phyloP scores from a whole-genome alignment of 2,888 invertebrate species.

The Lymantria monacha region DNA sequence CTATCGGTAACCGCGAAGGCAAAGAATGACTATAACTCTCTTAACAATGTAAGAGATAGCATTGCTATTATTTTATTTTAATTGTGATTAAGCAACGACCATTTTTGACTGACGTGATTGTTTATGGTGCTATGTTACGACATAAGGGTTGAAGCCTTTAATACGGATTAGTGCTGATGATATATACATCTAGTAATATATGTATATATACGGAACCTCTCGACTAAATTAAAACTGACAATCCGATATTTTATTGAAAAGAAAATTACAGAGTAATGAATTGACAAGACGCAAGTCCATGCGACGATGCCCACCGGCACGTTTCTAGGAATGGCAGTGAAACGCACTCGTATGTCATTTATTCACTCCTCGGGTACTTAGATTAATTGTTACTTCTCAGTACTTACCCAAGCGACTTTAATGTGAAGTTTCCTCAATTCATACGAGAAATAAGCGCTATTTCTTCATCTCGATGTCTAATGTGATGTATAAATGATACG shows the following conservation, averaged over 20 bases:
- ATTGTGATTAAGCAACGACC: no score
- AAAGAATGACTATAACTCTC: no score
- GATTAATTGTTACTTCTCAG: slow-evolving; percentile 52
- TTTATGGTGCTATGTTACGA: no score
- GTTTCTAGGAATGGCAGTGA: slow-evolving; percentile 51
- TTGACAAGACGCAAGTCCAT: slow-evolving; percentile 29
- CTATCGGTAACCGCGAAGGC: no score
- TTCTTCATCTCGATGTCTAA: slow-evolving; percentile 21
- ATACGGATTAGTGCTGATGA: no score
- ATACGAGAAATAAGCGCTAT: slow-evolving; percentile 16
- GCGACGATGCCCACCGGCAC: slow-evolving; percentile 28
- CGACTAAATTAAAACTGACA: slow-evolving; percentile 9
- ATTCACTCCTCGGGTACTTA: slow-evolving; percentile 40
- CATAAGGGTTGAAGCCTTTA: no score
- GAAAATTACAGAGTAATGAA: slow-evolving; percentile 39
- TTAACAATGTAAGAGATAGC: no score
- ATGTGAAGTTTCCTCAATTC: slow-evolving; percentile 55
- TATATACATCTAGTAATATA: no score
- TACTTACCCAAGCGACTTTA: slow-evolving; percentile 42
- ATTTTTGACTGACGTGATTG: no score
- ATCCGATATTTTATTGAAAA: slow-evolving; percentile 31
- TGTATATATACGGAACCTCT: slow-evolving; percentile 8
- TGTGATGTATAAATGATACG: slow-evolving; percentile 26
- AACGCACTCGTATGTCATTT: slow-evolving; percentile 47
- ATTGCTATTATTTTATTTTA: no score